A percentile compares a stretch with the other conserved stretches of the same genome.
Conservation (phyloP, 2,113 vertebrate genomes). For the Anolis sagrei region DNA sequence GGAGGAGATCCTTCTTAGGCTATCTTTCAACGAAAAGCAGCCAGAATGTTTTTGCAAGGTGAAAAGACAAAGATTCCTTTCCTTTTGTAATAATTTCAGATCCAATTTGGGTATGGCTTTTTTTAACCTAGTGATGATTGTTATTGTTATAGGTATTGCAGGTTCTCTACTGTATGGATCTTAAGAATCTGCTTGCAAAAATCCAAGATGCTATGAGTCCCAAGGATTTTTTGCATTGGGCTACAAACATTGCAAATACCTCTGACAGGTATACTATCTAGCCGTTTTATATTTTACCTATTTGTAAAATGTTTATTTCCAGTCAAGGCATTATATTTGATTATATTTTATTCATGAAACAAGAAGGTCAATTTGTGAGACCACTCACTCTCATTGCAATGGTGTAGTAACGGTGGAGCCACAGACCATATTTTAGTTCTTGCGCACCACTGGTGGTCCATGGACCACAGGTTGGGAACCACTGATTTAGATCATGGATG, state of each 20-base stretch:
- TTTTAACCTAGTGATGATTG: background rate
- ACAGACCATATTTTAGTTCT: too few species aligned
- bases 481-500: background rate
- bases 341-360: background rate
- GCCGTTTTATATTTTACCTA: background rate
- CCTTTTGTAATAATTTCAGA: background rate
- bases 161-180: conserved; percentile 78
- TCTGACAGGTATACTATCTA: conserved; percentile 81
- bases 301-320: background rate
- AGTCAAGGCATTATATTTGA: background rate
- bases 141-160: conserved; percentile 80
- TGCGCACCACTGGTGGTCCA: too few species aligned
- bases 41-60: conserved; percentile 90
- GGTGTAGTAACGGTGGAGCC: too few species aligned
- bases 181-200: conserved; percentile 76
- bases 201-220: conserved; percentile 73
- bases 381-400: too few species aligned
- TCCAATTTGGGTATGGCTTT: background rate
- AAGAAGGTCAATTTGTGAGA: background rate
- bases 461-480: too few species aligned
- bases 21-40: conserved; percentile 86
- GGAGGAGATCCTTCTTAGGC: conserved; percentile 74
- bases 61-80: background rate
- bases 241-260: conserved; percentile 76
- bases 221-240: conserved; percentile 80